These are phyloP conservation scores for Melanotaenia trifasciata DNA, from an alignment of 2,797 vertebrate genomes.

Conservation along the genomic window DNA sequence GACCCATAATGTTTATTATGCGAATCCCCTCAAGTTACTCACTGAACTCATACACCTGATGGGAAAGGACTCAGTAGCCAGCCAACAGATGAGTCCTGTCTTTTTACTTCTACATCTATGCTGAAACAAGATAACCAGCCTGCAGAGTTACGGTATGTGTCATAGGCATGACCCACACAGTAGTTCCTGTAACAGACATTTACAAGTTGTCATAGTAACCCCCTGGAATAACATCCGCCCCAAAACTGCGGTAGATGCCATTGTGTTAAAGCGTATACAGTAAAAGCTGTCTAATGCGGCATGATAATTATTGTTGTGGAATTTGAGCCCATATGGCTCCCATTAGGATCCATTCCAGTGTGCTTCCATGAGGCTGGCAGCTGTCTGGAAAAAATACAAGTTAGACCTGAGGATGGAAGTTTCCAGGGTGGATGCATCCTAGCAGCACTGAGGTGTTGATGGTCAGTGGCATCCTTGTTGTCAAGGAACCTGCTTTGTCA, in stretches of 20 bases:
- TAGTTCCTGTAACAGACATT: constrained; percentile 46
- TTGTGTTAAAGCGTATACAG: constrained; percentile 46
- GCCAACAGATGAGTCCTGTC: not conserved
- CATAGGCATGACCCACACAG: constrained; percentile 47
- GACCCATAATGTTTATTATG: constrained; percentile 42
- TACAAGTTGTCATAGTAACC: constrained; percentile 59
- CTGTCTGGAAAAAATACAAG: constrained; percentile 63
- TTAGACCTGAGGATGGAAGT: constrained; percentile 58
- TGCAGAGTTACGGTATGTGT: constrained; percentile 1
- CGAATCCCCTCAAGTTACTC: constrained; percentile 16
- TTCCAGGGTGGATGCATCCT: constrained; percentile 60
- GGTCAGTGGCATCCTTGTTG: constrained; percentile 4
- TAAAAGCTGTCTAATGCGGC: constrained; percentile 61
- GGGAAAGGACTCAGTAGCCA: not conserved
- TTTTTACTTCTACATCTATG: not conserved
- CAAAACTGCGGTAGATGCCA: constrained; percentile 31
- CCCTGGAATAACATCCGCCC: constrained; percentile 39
- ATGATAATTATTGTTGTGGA: constrained; percentile 67
- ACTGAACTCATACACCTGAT: constrained; percentile 54
- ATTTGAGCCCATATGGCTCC: constrained; percentile 73
- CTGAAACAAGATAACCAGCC: not conserved
- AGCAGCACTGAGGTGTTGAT: constrained; percentile 37
- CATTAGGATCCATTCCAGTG: constrained; percentile 55
- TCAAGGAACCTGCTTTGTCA: constrained; percentile 46
- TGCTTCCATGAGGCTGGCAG: constrained; percentile 62